phyloP scores from a whole-genome alignment of 2,888 invertebrate genomes.

The Cheilosia variabilis region DNA sequence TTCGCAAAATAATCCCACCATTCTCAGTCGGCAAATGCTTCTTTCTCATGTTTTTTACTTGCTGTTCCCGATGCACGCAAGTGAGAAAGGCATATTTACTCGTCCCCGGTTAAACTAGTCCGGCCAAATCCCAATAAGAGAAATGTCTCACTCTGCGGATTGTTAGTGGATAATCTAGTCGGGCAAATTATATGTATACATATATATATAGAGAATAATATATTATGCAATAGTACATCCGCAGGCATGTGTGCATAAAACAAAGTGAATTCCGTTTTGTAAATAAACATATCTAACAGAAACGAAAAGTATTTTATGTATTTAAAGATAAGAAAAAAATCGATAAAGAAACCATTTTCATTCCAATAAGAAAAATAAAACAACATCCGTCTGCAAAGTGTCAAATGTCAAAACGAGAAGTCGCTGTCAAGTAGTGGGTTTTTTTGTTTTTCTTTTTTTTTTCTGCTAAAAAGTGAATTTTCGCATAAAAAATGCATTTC shows the following conservation, averaged over 20 bases:
- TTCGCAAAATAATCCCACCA: conserved; percentile 44
- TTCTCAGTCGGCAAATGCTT: conserved; percentile 23
- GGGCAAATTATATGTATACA: conserved; percentile 53
- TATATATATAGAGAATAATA: conserved; percentile 20
- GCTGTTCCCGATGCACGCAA: conserved; percentile 15
- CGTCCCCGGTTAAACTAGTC: conserved; percentile 25
- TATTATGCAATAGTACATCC: conserved; percentile 67
- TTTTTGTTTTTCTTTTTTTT: conserved; percentile 38
- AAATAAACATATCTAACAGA: conserved; percentile 70
- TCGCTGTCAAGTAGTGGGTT: conserved; percentile 53
- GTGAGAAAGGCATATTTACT: conserved; percentile 34
- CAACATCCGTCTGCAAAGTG: conserved; percentile 70
- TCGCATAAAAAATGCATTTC: conserved; percentile 68
- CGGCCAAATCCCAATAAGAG: conserved; percentile 43
- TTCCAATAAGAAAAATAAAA: conserved; percentile 63
- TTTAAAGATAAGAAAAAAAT: conserved; percentile 63
- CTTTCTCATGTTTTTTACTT: conserved; percentile 45
- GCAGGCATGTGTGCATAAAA: conserved; percentile 60
- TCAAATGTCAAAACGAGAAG: conserved; percentile 71
- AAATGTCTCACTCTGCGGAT: conserved; percentile 71
- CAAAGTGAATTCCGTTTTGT: conserved; percentile 63
- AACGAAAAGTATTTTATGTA: conserved; percentile 67
- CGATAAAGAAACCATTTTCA: conserved; percentile 72
- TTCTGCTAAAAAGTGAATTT: conserved; percentile 42
- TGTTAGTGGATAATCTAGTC: conserved; percentile 67